A percentile compares a stretch with the other conserved stretches of the same genome.
Evolutionary conservation across 2,888 invertebrate species (phyloP).

Genomic region (Pollenia amentaria): DNA sequence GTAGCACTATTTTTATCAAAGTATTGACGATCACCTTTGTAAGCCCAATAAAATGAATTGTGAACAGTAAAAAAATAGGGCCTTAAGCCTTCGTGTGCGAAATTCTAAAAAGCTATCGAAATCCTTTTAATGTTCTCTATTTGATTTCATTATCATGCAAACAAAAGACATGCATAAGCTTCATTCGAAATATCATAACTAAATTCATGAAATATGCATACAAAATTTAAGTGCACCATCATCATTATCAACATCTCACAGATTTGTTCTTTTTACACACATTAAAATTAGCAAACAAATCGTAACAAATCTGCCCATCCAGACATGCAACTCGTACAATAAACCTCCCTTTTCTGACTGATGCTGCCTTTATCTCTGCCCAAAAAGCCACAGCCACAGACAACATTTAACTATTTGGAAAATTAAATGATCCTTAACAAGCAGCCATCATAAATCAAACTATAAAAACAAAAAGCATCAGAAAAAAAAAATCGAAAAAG

Average conservation of each 20-base stretch:
- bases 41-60: too few species aligned
- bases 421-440: constrained; percentile 78
- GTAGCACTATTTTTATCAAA: too few species aligned
- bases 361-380: constrained; percentile 18
- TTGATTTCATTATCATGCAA: too few species aligned
- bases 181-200: too few species aligned
- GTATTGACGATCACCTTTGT: too few species aligned
- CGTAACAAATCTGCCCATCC: constrained; percentile 2
- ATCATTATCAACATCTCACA: constrained; percentile 35
- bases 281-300: constrained; percentile 44
- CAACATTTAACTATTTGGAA: constrained; percentile 42
- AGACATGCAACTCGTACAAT: not conserved
- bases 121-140: too few species aligned
- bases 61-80: too few species aligned
- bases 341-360: not conserved
- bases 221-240: not conserved
- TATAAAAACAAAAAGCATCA: constrained; percentile 11
- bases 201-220: too few species aligned
- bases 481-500: not conserved
- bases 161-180: too few species aligned
- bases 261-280: constrained; percentile 21
- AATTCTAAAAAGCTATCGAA: too few species aligned
- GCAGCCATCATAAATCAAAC: constrained; percentile 64
- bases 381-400: not conserved
- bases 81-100: too few species aligned